phyloP scores from a whole-genome alignment of 2,888 invertebrate species.

The Steinernema scapterisci region DNA sequence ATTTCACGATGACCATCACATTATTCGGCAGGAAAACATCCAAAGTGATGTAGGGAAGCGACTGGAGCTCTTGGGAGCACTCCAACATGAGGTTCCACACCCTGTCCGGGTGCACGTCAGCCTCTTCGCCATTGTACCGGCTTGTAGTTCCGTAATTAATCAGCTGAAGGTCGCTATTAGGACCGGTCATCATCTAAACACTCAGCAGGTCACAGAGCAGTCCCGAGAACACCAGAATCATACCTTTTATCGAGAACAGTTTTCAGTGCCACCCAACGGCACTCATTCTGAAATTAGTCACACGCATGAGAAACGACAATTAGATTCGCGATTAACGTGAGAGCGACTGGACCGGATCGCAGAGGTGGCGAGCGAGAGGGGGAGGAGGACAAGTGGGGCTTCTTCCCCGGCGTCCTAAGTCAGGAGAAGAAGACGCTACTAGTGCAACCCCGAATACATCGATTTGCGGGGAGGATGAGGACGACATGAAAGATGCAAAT shows the following conservation, averaged over 20 bases:
- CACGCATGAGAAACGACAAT: not conserved
- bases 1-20: not conserved
- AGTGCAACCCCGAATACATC: not conserved
- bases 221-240: not conserved
- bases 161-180: conserved; percentile 20
- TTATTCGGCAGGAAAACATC: conserved; percentile 50
- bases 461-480: conserved; percentile 9
- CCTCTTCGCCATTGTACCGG: not conserved
- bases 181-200: conserved; percentile 14
- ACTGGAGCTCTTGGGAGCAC: conserved; percentile 24
- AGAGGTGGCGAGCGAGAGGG: not conserved
- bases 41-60: conserved; percentile 52
- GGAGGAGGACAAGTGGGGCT: not conserved
- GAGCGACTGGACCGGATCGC: not conserved
- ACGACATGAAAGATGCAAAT: conserved; percentile 19
- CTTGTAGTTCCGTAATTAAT: conserved; percentile 13
- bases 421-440: too few relatives aligned
- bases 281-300: conserved; percentile 20
- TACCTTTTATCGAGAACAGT: conserved; percentile 4
- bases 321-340: not conserved
- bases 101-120: not conserved
- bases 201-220: not conserved
- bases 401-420: not conserved
- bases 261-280: conserved; percentile 29
- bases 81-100: conserved; percentile 27